Base-by-base conservation (phyloP, 2,797 vertebrate species). In the Lemur catta region DNA sequence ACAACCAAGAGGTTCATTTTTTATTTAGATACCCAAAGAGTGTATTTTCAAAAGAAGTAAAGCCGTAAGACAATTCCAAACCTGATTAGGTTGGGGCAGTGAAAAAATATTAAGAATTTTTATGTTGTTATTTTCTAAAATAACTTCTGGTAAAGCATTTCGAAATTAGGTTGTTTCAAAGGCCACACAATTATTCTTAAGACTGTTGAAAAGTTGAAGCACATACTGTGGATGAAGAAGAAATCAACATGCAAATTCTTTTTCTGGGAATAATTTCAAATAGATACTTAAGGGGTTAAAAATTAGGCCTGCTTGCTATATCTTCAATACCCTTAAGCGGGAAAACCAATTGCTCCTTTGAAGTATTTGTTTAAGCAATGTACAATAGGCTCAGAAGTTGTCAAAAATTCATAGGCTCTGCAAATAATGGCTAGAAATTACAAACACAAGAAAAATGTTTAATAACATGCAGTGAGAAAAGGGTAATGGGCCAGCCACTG, bases 201-300 rank as follows among this genome's bases (percentile, higher is more conserved):
- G 63, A 96, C 95, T 24, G 2, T 52, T 69, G 6, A 80, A 93
- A 97, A 94, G 57, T 50, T 65, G 1, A 43, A 79, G 71, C 46
- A 88, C 92, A 96, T 81, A 72, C 78, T 96, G 6, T 72, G 20
- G 35, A 50, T 95, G 57, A 85, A 46, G 59, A 95, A 93, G 87
- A 72, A 97, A 18, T 89, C 71, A 89, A 76, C 94, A 97, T 88
- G 97, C 94, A 97, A 13, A 69, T 75, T 91, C 89, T 78, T 92
- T 75, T 59, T 93, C 5, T 43, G 69, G 72, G 81, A 94, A 61
- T 48, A 97, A 76, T 80, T 94, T 95, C 76, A 96, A 91, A 95
- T 0, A 92, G 65, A 63, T 90, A 96, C n/a, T 12, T 72, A 74
- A 96, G 46, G 28, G 85, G 20, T 38, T 88, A 79, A 84, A 75